Evolutionary conservation across 2,113 vertebrate species (phyloP).

Genomic region (Lophotis ruficrista): DNA sequence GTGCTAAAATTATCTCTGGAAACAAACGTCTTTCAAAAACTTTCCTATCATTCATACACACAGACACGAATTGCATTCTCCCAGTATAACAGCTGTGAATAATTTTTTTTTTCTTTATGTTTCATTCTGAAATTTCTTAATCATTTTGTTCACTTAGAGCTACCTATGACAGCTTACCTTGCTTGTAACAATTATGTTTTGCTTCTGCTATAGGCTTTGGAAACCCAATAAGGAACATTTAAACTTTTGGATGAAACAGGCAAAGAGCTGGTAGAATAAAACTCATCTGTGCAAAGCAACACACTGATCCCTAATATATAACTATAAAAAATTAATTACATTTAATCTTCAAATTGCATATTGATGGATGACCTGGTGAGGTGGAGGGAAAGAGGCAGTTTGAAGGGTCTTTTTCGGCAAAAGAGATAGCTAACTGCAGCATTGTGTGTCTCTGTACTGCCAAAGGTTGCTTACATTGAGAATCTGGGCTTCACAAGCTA

Average conservation of each 20-base stretch:
- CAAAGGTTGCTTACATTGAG: not conserved
- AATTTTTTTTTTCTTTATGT: not conserved
- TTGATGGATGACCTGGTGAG: not conserved
- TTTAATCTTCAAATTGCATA: not conserved
- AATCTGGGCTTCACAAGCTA: not conserved
- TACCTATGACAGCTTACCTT: not conserved
- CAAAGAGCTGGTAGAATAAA: not conserved
- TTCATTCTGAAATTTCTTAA: not conserved
- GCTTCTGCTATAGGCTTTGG: not conserved
- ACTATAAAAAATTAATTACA: not conserved
- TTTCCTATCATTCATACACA: not conserved
- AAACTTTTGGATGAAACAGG: not conserved
- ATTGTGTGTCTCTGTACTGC: not conserved
- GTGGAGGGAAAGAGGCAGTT: not conserved
- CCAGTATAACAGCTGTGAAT: not conserved
- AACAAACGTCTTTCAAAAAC: not conserved
- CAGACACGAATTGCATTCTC: not conserved
- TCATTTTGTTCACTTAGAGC: not conserved
- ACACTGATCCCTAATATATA: not conserved
- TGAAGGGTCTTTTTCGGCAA: not conserved
- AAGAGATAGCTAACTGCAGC: not conserved
- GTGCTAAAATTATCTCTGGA: not conserved
- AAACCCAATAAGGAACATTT: not conserved
- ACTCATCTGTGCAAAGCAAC: not conserved
- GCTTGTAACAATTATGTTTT: not conserved